phyloP scores from a whole-genome alignment of 2,797 vertebrate genomes.

The Mormyrops attenuatus region DNA sequence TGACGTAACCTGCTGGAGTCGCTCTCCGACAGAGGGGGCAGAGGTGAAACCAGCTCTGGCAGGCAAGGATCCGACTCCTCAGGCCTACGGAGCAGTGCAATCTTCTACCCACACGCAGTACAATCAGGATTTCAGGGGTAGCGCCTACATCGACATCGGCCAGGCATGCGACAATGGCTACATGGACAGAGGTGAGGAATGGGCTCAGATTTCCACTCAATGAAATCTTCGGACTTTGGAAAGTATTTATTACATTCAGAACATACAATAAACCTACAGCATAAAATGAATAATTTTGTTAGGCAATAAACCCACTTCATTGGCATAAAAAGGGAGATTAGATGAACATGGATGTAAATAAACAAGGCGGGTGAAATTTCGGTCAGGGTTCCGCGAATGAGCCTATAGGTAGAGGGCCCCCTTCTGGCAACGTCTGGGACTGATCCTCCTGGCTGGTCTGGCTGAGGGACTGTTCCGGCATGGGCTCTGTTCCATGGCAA shows the following conservation, averaged over 20 bases:
- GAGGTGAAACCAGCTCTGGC: neutral
- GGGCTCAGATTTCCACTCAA: slow-evolving; percentile 6
- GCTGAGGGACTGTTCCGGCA: neutral
- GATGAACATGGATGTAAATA: neutral
- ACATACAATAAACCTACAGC: slow-evolving; percentile 2
- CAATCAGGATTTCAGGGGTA: neutral
- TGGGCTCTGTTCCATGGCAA: neutral
- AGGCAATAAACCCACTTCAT: neutral
- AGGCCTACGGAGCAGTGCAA: neutral
- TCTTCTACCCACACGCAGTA: neutral
- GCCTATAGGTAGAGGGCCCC: neutral
- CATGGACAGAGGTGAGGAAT: neutral
- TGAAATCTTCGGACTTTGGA: neutral
- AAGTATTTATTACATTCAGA: neutral
- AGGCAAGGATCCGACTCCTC: neutral
- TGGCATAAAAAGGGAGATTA: neutral
- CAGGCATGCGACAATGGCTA: neutral
- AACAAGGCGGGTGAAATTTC: neutral
- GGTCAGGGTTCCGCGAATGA: neutral
- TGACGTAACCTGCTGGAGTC: neutral
- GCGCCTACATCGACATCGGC: neutral
- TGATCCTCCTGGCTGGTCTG: neutral
- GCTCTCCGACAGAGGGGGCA: neutral
- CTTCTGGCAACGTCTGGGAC: neutral
- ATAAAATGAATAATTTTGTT: neutral